Percentiles rank a stretch among this genome's conserved stretches.
phyloP scores from a whole-genome alignment of 1,140 invertebrate genomes.

The Pemphigus obesinymphae region DNA sequence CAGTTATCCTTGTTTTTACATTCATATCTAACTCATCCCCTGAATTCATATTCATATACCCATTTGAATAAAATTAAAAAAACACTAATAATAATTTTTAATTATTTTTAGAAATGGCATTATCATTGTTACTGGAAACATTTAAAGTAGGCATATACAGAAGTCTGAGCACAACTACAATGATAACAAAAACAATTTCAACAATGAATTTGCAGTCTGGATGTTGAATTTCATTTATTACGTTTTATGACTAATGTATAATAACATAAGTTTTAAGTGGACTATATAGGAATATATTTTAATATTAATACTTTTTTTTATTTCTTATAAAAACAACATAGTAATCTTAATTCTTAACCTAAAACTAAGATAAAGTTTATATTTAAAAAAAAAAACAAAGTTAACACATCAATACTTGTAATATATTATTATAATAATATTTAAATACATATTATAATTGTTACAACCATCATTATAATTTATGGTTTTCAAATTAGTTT shows the following conservation, averaged over 20 bases:
- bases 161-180: constrained; percentile 69
- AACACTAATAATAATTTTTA: too few relatives aligned
- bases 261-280: not conserved
- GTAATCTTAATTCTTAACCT: not conserved
- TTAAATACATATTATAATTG: too few relatives aligned
- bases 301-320: too few relatives aligned
- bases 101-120: constrained; percentile 67
- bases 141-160: constrained; percentile 77
- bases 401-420: not conserved
- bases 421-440: too few relatives aligned
- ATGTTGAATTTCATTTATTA: constrained; percentile 55
- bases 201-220: constrained; percentile 77
- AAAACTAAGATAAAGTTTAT: not conserved
- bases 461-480: too few relatives aligned
- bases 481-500: too few relatives aligned
- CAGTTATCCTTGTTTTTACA: too few relatives aligned
- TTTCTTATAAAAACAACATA: too few relatives aligned
- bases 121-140: constrained; percentile 69
- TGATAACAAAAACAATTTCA: constrained; percentile 72
- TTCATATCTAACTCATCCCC: too few relatives aligned
- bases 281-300: not conserved
- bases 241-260: not conserved
- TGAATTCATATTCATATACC: too few relatives aligned
- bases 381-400: not conserved
- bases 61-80: too few relatives aligned